phyloP scores from a whole-genome alignment of 2,113 vertebrate genomes.

The Dipodomys stephensi region DNA sequence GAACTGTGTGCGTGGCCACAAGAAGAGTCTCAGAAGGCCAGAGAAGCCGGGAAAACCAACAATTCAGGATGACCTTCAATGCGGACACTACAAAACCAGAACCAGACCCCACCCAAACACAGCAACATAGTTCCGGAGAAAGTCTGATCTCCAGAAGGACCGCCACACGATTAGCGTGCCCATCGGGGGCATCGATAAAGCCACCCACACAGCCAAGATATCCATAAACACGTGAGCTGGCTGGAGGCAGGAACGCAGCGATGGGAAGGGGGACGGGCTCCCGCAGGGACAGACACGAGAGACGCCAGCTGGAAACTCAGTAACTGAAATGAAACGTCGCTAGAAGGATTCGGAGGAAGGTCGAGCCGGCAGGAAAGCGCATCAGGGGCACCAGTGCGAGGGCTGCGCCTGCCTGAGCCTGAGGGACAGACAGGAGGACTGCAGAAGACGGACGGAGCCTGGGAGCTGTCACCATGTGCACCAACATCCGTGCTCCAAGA shows the following conservation, averaged over 20 bases:
- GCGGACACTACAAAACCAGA: not conserved
- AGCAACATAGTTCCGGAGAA: too few species aligned
- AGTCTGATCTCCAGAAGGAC: too few species aligned
- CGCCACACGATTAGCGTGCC: too few species aligned
- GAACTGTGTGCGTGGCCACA: not conserved
- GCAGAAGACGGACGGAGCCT: not conserved
- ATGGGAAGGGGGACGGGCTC: too few species aligned
- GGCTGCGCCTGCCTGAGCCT: not conserved
- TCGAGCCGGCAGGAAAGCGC: not conserved
- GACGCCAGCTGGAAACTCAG: not conserved
- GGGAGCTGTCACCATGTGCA: not conserved
- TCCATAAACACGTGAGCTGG: too few species aligned
- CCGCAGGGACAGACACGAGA: not conserved
- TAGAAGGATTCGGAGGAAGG: not conserved
- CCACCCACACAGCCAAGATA: too few species aligned
- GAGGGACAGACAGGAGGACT: not conserved
- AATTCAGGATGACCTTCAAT: not conserved
- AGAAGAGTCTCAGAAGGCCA: not conserved
- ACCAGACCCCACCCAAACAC: too few species aligned
- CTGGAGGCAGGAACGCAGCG: too few species aligned
- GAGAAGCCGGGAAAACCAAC: not conserved
- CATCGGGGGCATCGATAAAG: too few species aligned
- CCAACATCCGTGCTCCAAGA: not conserved
- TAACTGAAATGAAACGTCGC: not conserved
- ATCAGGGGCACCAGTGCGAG: not conserved